phyloP scores from a whole-genome alignment of 2,888 invertebrate species.

The Limnephilus rhombicus region DNA sequence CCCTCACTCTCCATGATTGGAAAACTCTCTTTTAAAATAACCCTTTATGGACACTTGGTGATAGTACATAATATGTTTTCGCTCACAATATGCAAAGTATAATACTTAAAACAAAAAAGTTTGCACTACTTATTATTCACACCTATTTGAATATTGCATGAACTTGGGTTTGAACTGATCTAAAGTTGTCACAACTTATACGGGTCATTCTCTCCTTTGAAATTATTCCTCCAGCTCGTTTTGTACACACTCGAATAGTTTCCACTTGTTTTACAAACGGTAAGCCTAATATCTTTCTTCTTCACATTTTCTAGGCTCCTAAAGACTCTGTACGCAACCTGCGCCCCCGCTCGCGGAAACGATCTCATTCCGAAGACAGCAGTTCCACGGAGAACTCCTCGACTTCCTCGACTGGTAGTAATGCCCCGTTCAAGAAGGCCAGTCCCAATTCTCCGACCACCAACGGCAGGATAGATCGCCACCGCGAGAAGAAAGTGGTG shows the following conservation, averaged over 20 bases:
- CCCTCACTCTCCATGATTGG: not conserved
- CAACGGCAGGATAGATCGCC: slow-evolving; percentile 75
- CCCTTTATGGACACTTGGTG: too few relatives aligned
- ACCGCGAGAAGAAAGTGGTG: slow-evolving; percentile 81
- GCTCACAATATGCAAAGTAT: not conserved
- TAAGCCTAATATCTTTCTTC: not conserved
- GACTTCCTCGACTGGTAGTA: slow-evolving; percentile 67
- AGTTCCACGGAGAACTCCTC: slow-evolving; percentile 75
- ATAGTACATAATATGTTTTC: too few relatives aligned
- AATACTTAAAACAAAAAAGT: not conserved
- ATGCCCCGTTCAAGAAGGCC: slow-evolving; percentile 52
- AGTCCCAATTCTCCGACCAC: slow-evolving; percentile 68
- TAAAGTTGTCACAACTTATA: not conserved
- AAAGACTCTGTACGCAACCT: slow-evolving; percentile 79
- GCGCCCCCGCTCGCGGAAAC: slow-evolving; percentile 79
- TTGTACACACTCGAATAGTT: not conserved
- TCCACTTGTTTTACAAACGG: not conserved
- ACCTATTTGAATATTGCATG: not conserved
- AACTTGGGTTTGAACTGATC: not conserved
- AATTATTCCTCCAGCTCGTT: too few relatives aligned
- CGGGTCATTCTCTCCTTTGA: not conserved
- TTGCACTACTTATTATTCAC: not conserved
- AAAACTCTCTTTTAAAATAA: not conserved
- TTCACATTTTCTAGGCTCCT: slow-evolving; percentile 64
- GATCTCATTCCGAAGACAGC: slow-evolving; percentile 79